Base-by-base conservation (phyloP, 2,888 invertebrate genomes). In the Nipponacmea schrenckii region DNA sequence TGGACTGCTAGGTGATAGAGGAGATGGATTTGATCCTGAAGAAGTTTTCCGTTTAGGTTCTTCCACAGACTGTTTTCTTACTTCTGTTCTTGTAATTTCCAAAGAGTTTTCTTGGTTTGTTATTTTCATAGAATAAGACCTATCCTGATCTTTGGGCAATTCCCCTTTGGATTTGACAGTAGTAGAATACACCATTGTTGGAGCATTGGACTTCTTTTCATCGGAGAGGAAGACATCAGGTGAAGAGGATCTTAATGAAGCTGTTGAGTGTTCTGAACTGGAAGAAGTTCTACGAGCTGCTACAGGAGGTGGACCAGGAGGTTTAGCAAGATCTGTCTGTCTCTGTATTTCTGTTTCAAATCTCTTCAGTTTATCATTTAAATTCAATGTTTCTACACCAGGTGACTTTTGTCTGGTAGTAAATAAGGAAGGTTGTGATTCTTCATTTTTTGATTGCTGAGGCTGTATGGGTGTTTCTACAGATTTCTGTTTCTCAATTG, bases 221-320 rank as follows among this genome's bases (percentile, higher is more conserved):
- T 56, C 56, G 0, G 20, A 24, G 14, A 56, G 12, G 20, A 56
- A 56, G 24, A 56, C 56, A 56, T 56, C 56, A 24, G 56, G 56
- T 24, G 56, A 56, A 56, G 56, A 12, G 20, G 72, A 66, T 7
- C 70, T 67, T 1, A 64, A 39, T 7, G 67, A 66, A 10, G 70
- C 67, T 24, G 65, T 46, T 15, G 69, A 70, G 17, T 48, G 50
- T 26, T 70, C 70, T 44, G 70, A 70, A 17, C 70, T 70, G 8
- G 69, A 62, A n/a, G 69, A 70, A 31, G 76, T 64, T 8, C 45
- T 71, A 15, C 70, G 56, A 8, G 82, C 81, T 10, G 83, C 79
- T 15, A 82, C 79, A 48, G 79, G 76, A 27, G 84, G 83, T 15
- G 82, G 78, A 7, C 20, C 56, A 24, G 56, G 10, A 56, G 56